These are phyloP conservation scores for Drosophila longiperda DNA, from an alignment of 2,888 invertebrate genomes.

Conservation along the genomic window DNA sequence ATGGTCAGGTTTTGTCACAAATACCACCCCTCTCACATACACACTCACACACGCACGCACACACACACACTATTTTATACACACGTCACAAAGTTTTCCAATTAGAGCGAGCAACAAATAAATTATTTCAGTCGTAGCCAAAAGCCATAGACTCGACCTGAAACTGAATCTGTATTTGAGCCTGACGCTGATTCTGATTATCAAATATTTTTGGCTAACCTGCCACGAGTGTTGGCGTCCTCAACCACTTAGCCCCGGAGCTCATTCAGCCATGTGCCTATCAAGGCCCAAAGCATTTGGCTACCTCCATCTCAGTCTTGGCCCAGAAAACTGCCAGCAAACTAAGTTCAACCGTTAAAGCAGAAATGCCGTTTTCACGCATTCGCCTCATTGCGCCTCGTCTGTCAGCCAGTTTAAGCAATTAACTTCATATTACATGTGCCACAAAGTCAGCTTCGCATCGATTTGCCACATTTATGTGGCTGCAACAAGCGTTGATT, in stretches of 20 bases:
- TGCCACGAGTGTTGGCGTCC: not conserved
- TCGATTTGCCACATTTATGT: slow-evolving; percentile 52
- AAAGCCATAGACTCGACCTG: slow-evolving; percentile 14
- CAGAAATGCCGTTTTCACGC: slow-evolving; percentile 57
- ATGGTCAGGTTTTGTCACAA: slow-evolving; percentile 27
- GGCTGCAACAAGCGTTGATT: slow-evolving; percentile 39
- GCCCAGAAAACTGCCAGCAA: not conserved
- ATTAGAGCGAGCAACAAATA: slow-evolving; percentile 65
- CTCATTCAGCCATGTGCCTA: slow-evolving; percentile 46
- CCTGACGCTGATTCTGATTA: not conserved
- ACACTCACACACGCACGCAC: slow-evolving; percentile 3
- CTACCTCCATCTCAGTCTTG: not conserved
- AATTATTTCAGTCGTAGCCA: slow-evolving; percentile 60
- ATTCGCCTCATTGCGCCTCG: slow-evolving; percentile 63
- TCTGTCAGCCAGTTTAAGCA: slow-evolving; percentile 57
- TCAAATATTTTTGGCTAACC: not conserved
- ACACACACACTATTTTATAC: slow-evolving; percentile 1
- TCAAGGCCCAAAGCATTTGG: slow-evolving; percentile 27
- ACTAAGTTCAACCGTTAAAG: not conserved
- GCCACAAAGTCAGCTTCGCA: slow-evolving; percentile 29
- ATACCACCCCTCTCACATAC: not conserved
- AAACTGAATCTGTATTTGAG: slow-evolving; percentile 3
- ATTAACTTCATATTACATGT: slow-evolving; percentile 55
- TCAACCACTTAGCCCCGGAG: slow-evolving; percentile 20
- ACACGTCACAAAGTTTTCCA: slow-evolving; percentile 65